phyloP scores from a whole-genome alignment of 2,888 invertebrate species.

The Phalera bucephala region DNA sequence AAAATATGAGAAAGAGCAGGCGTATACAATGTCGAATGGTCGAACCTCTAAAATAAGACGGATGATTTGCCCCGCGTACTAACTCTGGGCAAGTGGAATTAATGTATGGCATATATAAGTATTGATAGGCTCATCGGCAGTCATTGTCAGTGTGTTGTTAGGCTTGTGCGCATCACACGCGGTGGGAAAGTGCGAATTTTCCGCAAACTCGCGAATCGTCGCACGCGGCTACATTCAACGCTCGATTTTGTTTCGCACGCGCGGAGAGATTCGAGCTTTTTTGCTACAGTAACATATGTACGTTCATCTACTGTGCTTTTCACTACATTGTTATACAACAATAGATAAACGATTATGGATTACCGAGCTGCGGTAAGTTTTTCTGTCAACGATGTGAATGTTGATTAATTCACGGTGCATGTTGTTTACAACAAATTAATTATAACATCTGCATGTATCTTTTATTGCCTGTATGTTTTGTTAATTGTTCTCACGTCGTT shows the following conservation, averaged over 20 bases:
- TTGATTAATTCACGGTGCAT: constrained; percentile 5
- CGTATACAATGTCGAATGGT: too few species aligned
- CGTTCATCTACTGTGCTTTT: constrained; percentile 56
- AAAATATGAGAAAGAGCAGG: too few species aligned
- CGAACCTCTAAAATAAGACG: too few species aligned
- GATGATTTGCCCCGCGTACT: too few species aligned
- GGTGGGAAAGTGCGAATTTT: constrained; percentile 56
- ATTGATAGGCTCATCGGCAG: constrained; percentile 58
- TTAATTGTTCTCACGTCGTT: constrained; percentile 1
- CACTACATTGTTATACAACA: constrained; percentile 63
- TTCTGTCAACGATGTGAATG: constrained; percentile 22
- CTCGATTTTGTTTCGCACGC: constrained; percentile 48
- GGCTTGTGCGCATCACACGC: constrained; percentile 49
- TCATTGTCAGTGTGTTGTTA: constrained; percentile 62
- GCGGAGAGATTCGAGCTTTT: constrained; percentile 41
- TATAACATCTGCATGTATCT: too few species aligned
- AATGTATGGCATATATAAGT: constrained; percentile 70
- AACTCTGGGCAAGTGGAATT: constrained; percentile 35
- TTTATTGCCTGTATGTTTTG: constrained; percentile 1
- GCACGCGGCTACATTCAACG: constrained; percentile 23
- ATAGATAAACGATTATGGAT: constrained; percentile 61
- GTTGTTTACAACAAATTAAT: too few species aligned
- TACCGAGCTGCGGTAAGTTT: constrained; percentile 67
- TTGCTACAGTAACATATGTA: constrained; percentile 29
- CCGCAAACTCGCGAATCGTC: constrained; percentile 33